Evolutionary conservation across 1,140 invertebrate genomes (phyloP).

Genomic region (Zaprionus davidi): DNA sequence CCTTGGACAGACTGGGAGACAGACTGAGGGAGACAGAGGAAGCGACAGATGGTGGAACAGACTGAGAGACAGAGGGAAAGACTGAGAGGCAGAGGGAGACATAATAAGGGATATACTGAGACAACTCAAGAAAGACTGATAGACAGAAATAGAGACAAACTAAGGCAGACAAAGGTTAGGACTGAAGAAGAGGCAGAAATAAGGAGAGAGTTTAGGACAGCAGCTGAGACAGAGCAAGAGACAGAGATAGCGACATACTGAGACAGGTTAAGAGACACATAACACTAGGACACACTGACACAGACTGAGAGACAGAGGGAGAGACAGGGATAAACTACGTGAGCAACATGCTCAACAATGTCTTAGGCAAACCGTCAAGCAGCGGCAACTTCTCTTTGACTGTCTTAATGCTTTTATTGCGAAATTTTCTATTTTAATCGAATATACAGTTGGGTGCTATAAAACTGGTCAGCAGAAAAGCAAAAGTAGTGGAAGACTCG

Average conservation of each 20-base stretch:
- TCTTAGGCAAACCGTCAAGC: conserved; percentile 1
- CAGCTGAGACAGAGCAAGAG: no score
- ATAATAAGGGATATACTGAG: no score
- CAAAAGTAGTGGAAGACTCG: neutral
- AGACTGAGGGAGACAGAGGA: no score
- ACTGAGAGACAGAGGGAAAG: neutral
- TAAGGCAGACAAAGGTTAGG: no score
- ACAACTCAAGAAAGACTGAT: no score
- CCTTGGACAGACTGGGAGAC: conserved; percentile 17
- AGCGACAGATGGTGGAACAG: no score
- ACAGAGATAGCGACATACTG: neutral
- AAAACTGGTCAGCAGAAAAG: conserved; percentile 2
- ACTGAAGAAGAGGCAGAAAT: no score
- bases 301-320: neutral
- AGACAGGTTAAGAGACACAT: conserved; percentile 8
- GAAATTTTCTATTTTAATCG: conserved; percentile 6
- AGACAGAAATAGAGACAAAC: no score
- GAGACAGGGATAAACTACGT: conserved; percentile 41
- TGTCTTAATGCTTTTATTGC: conserved; percentile 4
- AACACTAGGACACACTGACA: no score
- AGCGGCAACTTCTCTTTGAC: neutral
- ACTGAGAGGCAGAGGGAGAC: neutral
- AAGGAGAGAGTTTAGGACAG: no score
- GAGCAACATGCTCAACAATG: conserved; percentile 47
- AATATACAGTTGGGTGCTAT: neutral